Evolutionary conservation across 2,888 invertebrate species (phyloP).

Genomic region (Eupithecia tripunctaria): DNA sequence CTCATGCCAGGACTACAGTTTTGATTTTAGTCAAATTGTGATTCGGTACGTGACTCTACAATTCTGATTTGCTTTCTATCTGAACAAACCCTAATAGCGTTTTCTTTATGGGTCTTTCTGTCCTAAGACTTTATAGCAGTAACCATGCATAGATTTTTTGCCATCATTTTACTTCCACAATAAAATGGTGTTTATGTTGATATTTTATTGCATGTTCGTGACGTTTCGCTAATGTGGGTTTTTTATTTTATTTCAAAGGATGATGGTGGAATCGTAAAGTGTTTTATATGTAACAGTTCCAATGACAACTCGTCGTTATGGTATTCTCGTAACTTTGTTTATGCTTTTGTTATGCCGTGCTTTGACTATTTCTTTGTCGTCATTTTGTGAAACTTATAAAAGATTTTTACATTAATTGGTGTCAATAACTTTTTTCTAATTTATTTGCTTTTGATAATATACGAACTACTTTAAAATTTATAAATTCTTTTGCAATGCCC

Average conservation of each 20-base stretch:
- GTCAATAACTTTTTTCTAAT: neutral
- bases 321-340: slow-evolving; percentile 4
- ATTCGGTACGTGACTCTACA: neutral
- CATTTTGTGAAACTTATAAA: neutral
- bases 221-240: slow-evolving; percentile 72
- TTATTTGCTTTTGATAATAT: neutral
- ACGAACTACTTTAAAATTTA: no score
- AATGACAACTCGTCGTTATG: slow-evolving; percentile 6
- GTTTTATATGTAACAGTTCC: slow-evolving; percentile 34
- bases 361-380: neutral
- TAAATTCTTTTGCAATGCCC: no score
- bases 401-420: neutral
- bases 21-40: neutral
- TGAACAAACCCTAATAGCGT: slow-evolving; percentile 27
- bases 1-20: neutral
- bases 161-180: slow-evolving; percentile 74
- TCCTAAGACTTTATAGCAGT: slow-evolving; percentile 73
- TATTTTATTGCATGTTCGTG: slow-evolving; percentile 70
- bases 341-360: neutral
- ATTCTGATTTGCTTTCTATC: slow-evolving; percentile 30
- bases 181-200: slow-evolving; percentile 73
- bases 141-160: slow-evolving; percentile 76
- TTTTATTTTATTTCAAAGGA: slow-evolving; percentile 75
- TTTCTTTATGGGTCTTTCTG: slow-evolving; percentile 70
- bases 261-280: slow-evolving; percentile 41